Evolutionary conservation across 2,113 vertebrate species (phyloP).

Genomic region (Clarias gariepinus): DNA sequence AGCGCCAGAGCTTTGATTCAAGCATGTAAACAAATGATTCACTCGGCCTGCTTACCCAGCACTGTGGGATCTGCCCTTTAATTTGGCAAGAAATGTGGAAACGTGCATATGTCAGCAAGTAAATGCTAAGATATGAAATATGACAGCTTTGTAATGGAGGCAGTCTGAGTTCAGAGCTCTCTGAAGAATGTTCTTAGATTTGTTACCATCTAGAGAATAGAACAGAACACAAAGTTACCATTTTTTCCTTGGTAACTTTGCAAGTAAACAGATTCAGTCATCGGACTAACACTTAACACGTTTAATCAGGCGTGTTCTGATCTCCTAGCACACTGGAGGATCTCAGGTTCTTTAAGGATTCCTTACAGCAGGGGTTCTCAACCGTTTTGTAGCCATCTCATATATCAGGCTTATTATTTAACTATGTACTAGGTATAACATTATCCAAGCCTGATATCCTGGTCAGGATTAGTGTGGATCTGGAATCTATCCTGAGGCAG

Average conservation of each 20-base stretch:
- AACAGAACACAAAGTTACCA: neutral
- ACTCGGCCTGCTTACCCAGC: neutral
- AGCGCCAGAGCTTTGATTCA: neutral
- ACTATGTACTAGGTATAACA: too few relatives aligned
- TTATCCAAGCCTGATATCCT: neutral
- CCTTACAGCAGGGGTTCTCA: neutral
- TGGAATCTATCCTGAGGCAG: neutral
- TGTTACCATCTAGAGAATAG: neutral
- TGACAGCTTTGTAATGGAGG: neutral
- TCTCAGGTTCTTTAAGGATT: neutral
- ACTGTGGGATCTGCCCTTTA: neutral
- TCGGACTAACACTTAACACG: neutral
- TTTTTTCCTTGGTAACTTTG: neutral
- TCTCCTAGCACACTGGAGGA: neutral
- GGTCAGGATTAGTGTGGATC: neutral
- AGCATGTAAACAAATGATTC: constrained; percentile 12
- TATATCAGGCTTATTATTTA: neutral
- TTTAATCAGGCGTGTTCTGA: neutral
- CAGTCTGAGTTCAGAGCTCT: neutral
- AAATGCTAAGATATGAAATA: neutral
- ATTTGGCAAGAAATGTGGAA: neutral
- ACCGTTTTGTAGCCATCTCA: neutral
- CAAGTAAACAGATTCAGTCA: neutral
- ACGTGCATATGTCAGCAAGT: neutral
- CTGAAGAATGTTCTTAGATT: neutral